Evolutionary conservation across 2,113 vertebrate species (phyloP).

Genomic region (Zonotrichia leucophrys): DNA sequence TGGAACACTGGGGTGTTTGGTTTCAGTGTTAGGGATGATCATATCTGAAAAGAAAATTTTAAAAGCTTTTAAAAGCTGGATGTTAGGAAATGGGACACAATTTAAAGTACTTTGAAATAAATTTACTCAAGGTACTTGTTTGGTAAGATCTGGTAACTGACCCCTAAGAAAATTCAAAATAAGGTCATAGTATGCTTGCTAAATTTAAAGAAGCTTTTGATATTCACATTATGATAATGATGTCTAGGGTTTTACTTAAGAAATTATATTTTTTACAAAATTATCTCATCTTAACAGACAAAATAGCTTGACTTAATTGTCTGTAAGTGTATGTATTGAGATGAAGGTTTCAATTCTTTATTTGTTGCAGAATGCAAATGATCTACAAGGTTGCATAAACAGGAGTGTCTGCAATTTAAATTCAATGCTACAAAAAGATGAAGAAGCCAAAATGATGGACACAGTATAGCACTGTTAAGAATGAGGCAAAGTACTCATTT

Average conservation of each 20-base stretch:
- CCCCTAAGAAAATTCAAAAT: not conserved
- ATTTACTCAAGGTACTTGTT: not conserved
- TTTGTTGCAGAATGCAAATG: conserved; percentile 80
- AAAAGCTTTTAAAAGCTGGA: not conserved
- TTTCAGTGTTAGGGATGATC: not conserved
- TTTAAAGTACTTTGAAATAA: not conserved
- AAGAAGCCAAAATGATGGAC: conserved; percentile 91
- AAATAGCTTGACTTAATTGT: not conserved
- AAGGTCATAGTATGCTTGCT: not conserved
- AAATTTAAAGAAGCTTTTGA: not conserved
- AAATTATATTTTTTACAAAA: not conserved
- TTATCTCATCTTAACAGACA: not conserved
- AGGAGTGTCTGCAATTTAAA: conserved; percentile 77
- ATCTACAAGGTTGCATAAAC: conserved; percentile 78
- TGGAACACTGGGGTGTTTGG: not conserved
- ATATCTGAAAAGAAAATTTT: not conserved
- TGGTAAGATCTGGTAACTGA: not conserved
- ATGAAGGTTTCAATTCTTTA: conserved; percentile 2
- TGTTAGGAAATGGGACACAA: not conserved
- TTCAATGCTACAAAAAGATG: conserved; percentile 81
- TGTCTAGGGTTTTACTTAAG: not conserved
- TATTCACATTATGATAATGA: not conserved
- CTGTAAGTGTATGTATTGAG: not conserved
- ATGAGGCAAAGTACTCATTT: conserved; percentile 62
- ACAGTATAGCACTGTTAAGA: conserved; percentile 76